Conservation (phyloP, 1,140 invertebrate species). For the Caenorhabditis briggsae region DNA sequence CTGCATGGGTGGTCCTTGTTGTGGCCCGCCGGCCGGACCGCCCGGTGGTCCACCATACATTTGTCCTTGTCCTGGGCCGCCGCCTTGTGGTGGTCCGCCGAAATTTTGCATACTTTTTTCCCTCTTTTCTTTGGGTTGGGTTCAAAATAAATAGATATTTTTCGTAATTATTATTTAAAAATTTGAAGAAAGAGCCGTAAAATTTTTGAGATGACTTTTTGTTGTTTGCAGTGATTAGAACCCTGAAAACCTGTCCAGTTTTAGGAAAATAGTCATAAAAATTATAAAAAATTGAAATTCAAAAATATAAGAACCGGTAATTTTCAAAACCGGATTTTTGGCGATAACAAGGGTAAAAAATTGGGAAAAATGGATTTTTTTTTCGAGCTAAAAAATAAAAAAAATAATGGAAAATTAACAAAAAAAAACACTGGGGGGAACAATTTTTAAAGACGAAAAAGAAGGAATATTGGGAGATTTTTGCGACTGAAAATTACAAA, state of each 20-base stretch:
- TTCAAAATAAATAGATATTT: not conserved
- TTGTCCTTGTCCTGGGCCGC: not conserved
- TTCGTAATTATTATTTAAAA: no score
- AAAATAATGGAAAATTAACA: constrained; percentile 2
- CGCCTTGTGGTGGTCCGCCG: constrained; percentile 24
- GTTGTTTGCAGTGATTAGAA: constrained; percentile 1
- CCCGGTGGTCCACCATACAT: not conserved
- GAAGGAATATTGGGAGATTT: no score
- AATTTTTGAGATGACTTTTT: no score
- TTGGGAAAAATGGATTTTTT: not conserved
- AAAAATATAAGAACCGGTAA: not conserved
- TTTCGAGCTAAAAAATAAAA: not conserved
- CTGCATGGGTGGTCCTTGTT: no score
- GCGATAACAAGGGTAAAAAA: not conserved
- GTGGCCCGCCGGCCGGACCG: no score
- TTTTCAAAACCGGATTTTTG: not conserved
- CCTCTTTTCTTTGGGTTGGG: no score
- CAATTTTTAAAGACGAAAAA: not conserved
- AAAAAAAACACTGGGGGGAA: no score
- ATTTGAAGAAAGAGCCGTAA: no score
- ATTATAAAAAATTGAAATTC: not conserved
- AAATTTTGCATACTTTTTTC: constrained; percentile 19
- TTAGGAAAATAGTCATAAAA: not conserved
- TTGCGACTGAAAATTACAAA: no score
- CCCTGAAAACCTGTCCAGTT: not conserved